phyloP scores from a whole-genome alignment of 2,797 vertebrate genomes.

The Chaetodon trifasciatus region DNA sequence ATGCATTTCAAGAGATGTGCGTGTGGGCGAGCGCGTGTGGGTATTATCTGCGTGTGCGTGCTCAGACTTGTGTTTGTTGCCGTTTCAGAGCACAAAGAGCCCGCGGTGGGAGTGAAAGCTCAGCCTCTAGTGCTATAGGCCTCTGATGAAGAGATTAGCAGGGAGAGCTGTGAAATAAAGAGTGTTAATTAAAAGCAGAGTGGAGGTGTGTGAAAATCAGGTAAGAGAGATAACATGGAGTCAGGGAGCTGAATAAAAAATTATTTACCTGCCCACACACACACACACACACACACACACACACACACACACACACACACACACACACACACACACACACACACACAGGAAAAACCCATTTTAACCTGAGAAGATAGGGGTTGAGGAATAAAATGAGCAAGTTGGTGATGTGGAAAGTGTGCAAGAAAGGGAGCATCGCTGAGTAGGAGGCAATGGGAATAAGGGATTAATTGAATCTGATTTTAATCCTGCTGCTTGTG shows the following conservation, averaged over 20 bases:
- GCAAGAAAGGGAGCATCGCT: slow-evolving; percentile 62
- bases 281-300: slow-evolving; percentile 29
- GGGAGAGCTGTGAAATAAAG: slow-evolving; percentile 73
- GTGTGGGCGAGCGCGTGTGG: slow-evolving; percentile 43
- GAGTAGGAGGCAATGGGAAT: slow-evolving; percentile 72
- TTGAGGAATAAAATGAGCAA: slow-evolving; percentile 73
- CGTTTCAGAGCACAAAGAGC: slow-evolving; percentile 64
- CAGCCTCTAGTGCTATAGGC: slow-evolving; percentile 67
- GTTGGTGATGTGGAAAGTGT: slow-evolving; percentile 77
- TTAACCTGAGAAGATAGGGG: slow-evolving; percentile 70
- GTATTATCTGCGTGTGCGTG: slow-evolving; percentile 45
- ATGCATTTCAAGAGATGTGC: slow-evolving; percentile 55
- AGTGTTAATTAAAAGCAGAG: slow-evolving; percentile 79
- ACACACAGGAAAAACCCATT: slow-evolving; percentile 54
- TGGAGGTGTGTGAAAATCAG: slow-evolving; percentile 79
- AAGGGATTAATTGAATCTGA: slow-evolving; percentile 78
- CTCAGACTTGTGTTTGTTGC: slow-evolving; percentile 63
- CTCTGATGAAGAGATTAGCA: slow-evolving; percentile 77
- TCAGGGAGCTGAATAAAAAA: slow-evolving; percentile 60
- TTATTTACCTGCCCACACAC: slow-evolving; percentile 71
- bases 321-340: slow-evolving; percentile 22
- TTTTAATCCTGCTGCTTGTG: slow-evolving; percentile 74
- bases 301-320: slow-evolving; percentile 45
- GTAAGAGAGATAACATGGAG: slow-evolving; percentile 76
- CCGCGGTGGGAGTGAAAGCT: slow-evolving; percentile 72